Evolutionary conservation across 2,888 invertebrate genomes (phyloP), one percentile per base, ranked within the genome.

Genomic region (Clostera curtula): DNA sequence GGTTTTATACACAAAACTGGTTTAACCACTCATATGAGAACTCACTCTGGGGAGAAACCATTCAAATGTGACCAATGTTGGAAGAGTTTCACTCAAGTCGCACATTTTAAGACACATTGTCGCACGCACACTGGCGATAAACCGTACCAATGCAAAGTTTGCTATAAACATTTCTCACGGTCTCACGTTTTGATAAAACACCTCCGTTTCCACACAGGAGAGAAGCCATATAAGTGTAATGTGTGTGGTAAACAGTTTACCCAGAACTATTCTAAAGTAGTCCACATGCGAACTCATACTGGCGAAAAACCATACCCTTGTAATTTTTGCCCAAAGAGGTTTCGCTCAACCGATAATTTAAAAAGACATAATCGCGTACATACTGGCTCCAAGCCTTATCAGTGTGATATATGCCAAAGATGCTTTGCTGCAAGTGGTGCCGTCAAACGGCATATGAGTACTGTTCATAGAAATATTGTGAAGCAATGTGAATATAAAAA

Each of bases 1-100:
- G 12, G 26, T 3, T 37, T 37, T 25, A 24, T 25, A 12, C 27
- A 30, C 23, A 31, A 26, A 20, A 10, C 20, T 3, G 21, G 12
- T 2, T 34, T 38, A 11, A 21, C 36, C 8, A 22, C 12, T 3
- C 26, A 31, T 9, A 20, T 24, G 5, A 24, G 19, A 5, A 2
- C 21, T 12, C 24, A 31, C n/a, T 20, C 19, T n/a, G 24, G 16
- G 3, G 24, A 31, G 8, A 14, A 12, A 5, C 11, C 4, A 3
- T 4, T 8, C 5, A 2, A n/a, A 3, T 22, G 12, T 6, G 13
- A 13, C 13, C 5, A 11, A 8, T 22, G 13, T 8, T 5, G 8
- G 5, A 12, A 22, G 8, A 4, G 8, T 7, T 22, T 19, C 19
- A 1, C 5, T 10, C 3, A 5, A n/a, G 11, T 5, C 2, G 8